phyloP scores from a whole-genome alignment of 2,797 vertebrate species.

The Sebastes miniatus region DNA sequence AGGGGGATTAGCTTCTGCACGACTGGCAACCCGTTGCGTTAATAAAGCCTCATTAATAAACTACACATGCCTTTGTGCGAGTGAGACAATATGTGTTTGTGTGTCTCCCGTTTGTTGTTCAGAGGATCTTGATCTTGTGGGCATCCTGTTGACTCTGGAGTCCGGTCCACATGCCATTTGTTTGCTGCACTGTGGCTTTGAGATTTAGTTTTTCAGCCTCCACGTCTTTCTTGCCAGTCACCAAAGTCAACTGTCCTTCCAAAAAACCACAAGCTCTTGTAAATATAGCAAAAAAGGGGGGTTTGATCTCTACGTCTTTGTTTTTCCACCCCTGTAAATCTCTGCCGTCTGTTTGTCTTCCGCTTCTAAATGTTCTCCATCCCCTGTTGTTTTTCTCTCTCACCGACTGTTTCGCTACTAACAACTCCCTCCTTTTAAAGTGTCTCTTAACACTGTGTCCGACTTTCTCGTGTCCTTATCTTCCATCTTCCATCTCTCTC shows the following conservation, averaged over 20 bases:
- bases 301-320: conserved; percentile 41
- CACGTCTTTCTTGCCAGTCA: conserved; percentile 1
- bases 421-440: neutral
- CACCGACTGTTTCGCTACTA: neutral
- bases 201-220: conserved; percentile 31
- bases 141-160: conserved; percentile 49
- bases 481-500: neutral
- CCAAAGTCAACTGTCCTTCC: conserved; percentile 15
- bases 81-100: neutral
- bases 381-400: conserved; percentile 32
- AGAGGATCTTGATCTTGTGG: conserved; percentile 53
- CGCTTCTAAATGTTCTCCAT: conserved; percentile 20
- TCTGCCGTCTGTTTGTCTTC: conserved; percentile 22
- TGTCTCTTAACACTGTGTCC: neutral
- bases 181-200: conserved; percentile 19
- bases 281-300: neutral
- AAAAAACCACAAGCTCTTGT: conserved; percentile 15
- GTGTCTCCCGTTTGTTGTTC: conserved; percentile 52
- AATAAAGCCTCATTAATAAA: conserved; percentile 74
- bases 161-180: conserved; percentile 31
- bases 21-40: conserved; percentile 58
- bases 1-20: conserved; percentile 65
- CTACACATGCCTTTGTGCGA: conserved; percentile 11
- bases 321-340: conserved; percentile 26
- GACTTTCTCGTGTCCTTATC: neutral